These are phyloP conservation scores for Machimus rusticus DNA, from an alignment of 2,888 invertebrate genomes.

Conservation along the genomic window DNA sequence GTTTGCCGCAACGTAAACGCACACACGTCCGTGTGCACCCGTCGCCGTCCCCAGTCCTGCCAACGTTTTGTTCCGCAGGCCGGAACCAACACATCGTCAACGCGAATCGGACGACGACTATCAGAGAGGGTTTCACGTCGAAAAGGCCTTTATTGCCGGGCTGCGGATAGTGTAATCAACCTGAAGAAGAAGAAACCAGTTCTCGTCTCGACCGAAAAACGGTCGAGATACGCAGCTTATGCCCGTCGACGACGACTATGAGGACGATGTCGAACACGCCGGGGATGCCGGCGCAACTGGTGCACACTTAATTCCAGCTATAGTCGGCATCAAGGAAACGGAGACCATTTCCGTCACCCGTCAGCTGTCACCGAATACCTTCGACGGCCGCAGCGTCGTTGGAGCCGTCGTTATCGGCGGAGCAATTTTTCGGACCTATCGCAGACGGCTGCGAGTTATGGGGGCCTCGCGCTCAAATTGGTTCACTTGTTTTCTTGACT, in stretches of 20 bases:
- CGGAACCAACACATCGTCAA: neutral
- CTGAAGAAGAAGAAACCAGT: slow-evolving; percentile 16
- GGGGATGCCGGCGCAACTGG: slow-evolving; percentile 5
- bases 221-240: neutral
- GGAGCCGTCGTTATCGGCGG: neutral
- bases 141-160: neutral
- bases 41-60: neutral
- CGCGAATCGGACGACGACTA: neutral
- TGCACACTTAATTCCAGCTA: neutral
- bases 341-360: slow-evolving; percentile 30
- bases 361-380: slow-evolving; percentile 22
- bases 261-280: neutral
- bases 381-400: neutral
- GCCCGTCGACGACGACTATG: neutral
- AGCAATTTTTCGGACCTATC: neutral
- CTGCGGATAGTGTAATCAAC: neutral
- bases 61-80: neutral
- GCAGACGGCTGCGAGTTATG: neutral
- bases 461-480: neutral
- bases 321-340: slow-evolving; percentile 13
- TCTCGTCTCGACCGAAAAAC: neutral
- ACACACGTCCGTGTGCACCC: neutral
- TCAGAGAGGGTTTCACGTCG: neutral
- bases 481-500: slow-evolving; percentile 4
- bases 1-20: neutral